Base-by-base conservation (phyloP, 2,797 vertebrate species). In the Myotis myotis region DNA sequence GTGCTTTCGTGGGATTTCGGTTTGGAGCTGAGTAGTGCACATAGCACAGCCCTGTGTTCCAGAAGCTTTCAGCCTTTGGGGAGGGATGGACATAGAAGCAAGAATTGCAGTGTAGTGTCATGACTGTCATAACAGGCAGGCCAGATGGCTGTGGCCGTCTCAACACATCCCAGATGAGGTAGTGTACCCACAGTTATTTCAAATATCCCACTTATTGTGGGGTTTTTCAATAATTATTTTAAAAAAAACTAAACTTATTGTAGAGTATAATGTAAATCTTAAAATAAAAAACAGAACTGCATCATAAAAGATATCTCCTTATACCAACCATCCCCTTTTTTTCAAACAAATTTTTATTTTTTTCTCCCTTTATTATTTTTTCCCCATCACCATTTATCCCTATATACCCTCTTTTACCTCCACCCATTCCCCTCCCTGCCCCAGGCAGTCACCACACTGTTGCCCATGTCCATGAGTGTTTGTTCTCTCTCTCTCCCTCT, bases 21-120 rank as follows among this genome's bases (percentile, higher is more conserved):
- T 23, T 75, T 75, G 10, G 9, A 78, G 19, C 60, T 55, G 6
- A 82, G 12, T 38, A 7, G 93, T 86, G 96, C 78, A 33, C 5
- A 38, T 22, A 36, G 9, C 1, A 47, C 5, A 60, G 0, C 4
- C 3, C 0, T 44, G 44, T 23, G 12, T 79, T 51, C 4, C 5
- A 30, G 41, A 84, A 23, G 20, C 3, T 53, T 92, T 55, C 13
- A 53, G 5, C 2, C 22, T 83, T 20, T 8, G n/a, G 49, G 19
- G 49, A 94, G 55, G 95, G n/a, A 83, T 2, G 13, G 22, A 62
- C 2, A 49, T 41, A 23, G 16, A 93, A 91, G 51, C 2, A 25
- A 30, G 0, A 12, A 66, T 64, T 89, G 81, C 82, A 87, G 66
- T 84, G 3, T 44, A 41, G 4, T 22, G 2, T 62, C 6, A 22